Evolutionary conservation across 2,113 vertebrate genomes (phyloP).

Genomic region (Steatornis caripensis): DNA sequence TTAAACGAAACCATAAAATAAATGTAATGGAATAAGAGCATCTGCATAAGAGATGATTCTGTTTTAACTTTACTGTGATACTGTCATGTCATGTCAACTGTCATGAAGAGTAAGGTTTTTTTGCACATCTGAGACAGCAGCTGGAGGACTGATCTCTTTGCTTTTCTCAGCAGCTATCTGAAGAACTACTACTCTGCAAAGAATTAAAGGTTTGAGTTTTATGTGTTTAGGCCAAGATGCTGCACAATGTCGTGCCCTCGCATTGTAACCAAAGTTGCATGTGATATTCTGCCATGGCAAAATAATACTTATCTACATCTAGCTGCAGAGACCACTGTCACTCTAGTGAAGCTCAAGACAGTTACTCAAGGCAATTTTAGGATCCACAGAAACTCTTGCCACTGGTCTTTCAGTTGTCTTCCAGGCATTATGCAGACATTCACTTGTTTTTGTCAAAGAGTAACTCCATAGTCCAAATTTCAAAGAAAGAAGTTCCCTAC

Average conservation of each 20-base stretch:
- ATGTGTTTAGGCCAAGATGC: neutral
- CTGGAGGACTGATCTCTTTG: neutral
- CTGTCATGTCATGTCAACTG: neutral
- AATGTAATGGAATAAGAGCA: neutral
- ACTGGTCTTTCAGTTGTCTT: neutral
- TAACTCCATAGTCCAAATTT: neutral
- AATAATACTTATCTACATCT: neutral
- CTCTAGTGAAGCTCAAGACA: neutral
- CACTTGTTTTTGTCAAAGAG: neutral
- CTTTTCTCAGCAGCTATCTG: neutral
- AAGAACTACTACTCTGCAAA: neutral
- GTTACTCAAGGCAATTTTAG: neutral
- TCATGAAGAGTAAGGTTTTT: neutral
- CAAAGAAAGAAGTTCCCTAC: neutral
- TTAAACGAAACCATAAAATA: neutral
- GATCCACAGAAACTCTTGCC: neutral
- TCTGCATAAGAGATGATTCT: neutral
- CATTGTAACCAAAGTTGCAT: neutral
- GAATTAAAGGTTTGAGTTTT: neutral
- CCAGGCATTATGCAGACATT: neutral
- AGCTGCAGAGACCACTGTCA: neutral
- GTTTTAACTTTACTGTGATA: neutral
- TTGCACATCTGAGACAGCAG: neutral
- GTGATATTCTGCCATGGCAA: neutral
- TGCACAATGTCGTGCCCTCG: neutral